These are phyloP conservation scores for Phylloscopus trochiloides DNA, from an alignment of 2,113 vertebrate genomes.

Conservation along the genomic window DNA sequence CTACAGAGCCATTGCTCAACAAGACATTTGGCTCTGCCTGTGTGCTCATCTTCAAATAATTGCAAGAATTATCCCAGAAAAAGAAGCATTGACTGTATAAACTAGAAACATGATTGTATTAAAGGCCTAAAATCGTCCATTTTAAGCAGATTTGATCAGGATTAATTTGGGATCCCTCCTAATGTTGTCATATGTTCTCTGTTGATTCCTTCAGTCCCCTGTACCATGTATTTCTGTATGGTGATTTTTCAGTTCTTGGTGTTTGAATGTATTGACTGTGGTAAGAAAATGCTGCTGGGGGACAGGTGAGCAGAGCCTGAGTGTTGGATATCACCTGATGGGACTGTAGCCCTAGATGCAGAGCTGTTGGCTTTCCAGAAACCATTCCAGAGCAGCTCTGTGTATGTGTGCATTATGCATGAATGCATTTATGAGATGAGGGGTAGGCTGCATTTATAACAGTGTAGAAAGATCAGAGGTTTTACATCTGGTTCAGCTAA, in stretches of 20 bases:
- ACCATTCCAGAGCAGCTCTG: too few species aligned
- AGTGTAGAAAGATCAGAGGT: background rate
- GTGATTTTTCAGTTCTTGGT: background rate
- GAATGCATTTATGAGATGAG: fast-evolving
- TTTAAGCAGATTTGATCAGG: background rate
- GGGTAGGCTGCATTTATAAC: background rate
- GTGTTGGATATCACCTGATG: background rate
- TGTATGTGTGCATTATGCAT: too few species aligned
- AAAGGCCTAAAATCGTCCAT: background rate
- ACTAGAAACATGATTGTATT: background rate
- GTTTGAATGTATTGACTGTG: background rate
- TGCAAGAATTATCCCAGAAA: background rate
- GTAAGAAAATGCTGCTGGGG: background rate
- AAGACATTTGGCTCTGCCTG: background rate
- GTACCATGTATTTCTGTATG: background rate
- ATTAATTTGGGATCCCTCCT: background rate
- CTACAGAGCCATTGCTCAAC: background rate
- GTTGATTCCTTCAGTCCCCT: background rate
- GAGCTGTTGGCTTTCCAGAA: too few species aligned
- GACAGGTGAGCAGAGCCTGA: background rate
- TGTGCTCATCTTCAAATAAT: background rate
- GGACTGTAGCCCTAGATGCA: background rate
- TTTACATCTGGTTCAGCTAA: background rate
- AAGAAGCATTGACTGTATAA: background rate
- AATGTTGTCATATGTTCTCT: background rate